Conservation (phyloP, 1,140 invertebrate species). For the Ceratina japonica region DNA sequence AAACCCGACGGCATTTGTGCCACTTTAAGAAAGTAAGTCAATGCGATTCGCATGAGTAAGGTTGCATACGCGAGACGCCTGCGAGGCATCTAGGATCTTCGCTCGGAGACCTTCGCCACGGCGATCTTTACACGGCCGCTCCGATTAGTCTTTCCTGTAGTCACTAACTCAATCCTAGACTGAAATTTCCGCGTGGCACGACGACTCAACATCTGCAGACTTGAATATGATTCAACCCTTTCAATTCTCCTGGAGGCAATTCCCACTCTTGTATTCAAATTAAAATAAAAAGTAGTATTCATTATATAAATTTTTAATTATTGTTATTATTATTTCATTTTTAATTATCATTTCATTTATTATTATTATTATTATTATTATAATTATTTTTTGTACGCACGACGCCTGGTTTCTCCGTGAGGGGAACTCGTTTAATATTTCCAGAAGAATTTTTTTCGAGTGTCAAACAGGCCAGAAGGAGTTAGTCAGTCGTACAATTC, state of each 20-base stretch:
- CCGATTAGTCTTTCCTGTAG: not conserved
- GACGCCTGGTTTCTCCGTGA: no score
- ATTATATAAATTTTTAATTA: no score
- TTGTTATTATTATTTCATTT: no score
- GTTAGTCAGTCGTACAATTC: no score
- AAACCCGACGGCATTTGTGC: constrained; percentile 60
- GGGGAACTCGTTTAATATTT: no score
- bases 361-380: not conserved
- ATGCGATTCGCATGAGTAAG: constrained; percentile 69
- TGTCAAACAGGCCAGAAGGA: no score
- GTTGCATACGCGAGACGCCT: constrained; percentile 48
- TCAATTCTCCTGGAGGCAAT: not conserved
- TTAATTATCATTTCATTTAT: no score
- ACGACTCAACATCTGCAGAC: not conserved
- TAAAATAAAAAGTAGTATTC: no score
- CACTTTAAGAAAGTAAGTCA: constrained; percentile 73
- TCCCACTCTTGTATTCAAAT: no score
- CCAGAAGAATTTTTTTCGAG: no score
- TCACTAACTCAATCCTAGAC: not conserved
- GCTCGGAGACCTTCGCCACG: constrained; percentile 50
- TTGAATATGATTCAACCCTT: not conserved
- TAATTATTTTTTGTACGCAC: no score
- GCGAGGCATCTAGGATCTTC: constrained; percentile 12
- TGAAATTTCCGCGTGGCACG: constrained; percentile 37
- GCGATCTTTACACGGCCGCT: constrained; percentile 36